Base-by-base conservation (phyloP, 2,888 invertebrate species). In the Ditylenchus weischeri region DNA sequence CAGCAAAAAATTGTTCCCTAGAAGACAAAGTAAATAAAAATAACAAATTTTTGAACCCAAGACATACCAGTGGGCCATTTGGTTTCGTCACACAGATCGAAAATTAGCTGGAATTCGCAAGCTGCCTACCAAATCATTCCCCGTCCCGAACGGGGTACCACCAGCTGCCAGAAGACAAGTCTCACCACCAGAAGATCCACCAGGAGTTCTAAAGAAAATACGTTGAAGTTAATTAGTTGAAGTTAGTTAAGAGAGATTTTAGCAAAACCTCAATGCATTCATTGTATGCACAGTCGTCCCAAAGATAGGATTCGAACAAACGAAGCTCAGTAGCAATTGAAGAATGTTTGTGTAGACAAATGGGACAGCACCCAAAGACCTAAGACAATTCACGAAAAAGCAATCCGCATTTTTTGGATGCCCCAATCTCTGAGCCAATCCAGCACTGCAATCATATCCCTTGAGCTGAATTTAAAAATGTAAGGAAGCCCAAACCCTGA, bases 151-250 rank as follows among this genome's bases (percentile, higher is more conserved):
- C 1, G 84, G 71, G 4, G 85, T 84, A 0, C 85, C 86, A 15
- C 84, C 84, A 5, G 79, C 79, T 0, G 83, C 84, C 47, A 86
- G 79, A 2, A 87, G 77, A 5, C 85, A 84, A 3, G 80, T 85
- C 70, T 85, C 84, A 10, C 85, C 86, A 0, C 86, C 85, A 0
- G 84, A 84, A 0, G 86, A 85, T 0, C 86, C 86, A 0, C 86
- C 86, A 8, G 84, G 83, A 2, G 77, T 75, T n/a, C 84, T 73
- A 35, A 3, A 70, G 29, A 29, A 4, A 29, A 29, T 29, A 29
- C 2, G 10, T 3, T 49, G 18, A 15, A 21, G 11, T 47, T 29
- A 29, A 29, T 29, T 4, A 29, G 10, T 3, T 49, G 18, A 15
- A 21, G 11, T 47, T n/a, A 23, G 21, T 65, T 43, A 7, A 23